Base-by-base conservation (phyloP, 2,888 invertebrate species). In the Tenthredo amoena region DNA sequence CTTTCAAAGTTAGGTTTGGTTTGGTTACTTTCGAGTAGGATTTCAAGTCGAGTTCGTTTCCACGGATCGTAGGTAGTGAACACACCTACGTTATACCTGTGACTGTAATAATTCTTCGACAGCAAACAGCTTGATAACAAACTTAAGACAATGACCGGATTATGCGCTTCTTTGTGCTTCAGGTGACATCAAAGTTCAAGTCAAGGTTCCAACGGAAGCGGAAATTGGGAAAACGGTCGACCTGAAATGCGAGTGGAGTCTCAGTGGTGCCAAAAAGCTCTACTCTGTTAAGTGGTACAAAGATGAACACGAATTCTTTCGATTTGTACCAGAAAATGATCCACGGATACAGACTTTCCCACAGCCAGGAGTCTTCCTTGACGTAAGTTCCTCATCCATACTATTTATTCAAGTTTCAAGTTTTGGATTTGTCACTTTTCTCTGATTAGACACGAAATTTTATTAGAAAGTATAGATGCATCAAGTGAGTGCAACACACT, bases 261-360 rank as follows among this genome's bases (percentile, higher is more conserved):
- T 92, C 26, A 40, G 72, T 12, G 88, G 90, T 21, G 40, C 37
- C 15, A 88, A 88, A 47, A 87, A 84, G 5, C 89, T 92, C 5
- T 92, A 92, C 86, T 90, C 92, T 7, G 91, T 92, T 84, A 92
- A 92, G 85, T 92, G 92, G 92, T 92, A 91, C 89, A 92, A 92
- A 85, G 91, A 92, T 76, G 92, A 91, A 74, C 90, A 92, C 88
- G 92, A 92, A 84, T 91, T 92, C 86, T 92, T 91, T 86, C 91
- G 91, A 86, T 92, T 89, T 86, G 86, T 90, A 37, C 92, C 91
- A 18, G 88, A 89, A 37, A 89, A 89, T 87, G 72, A 76, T 12
- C 90, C 88, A 6, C 88, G 40, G 58, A 89, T 88, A 55, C 91
- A 89, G 77, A 90, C 88, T n/a, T 91, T 91, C 62, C 68, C 85